phyloP scores from a whole-genome alignment of 2,113 vertebrate species.

The Lamprotornis superbus region DNA sequence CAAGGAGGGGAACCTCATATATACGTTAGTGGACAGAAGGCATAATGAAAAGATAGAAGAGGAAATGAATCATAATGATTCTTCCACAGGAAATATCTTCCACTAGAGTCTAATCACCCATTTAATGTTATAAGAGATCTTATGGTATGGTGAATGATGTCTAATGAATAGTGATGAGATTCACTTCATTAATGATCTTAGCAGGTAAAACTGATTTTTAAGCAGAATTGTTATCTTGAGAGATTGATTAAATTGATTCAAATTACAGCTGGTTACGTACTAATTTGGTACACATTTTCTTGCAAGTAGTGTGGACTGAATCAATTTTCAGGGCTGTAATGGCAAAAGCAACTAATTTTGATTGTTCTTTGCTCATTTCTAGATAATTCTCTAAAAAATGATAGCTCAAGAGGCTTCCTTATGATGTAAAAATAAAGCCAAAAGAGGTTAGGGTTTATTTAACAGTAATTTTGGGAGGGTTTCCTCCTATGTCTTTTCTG shows the following conservation, averaged over 20 bases:
- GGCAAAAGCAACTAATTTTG: not conserved
- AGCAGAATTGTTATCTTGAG: conserved; percentile 45
- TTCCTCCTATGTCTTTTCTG: accelerated
- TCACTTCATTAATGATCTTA: conserved; percentile 58
- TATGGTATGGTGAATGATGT: not conserved
- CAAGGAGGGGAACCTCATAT: not conserved
- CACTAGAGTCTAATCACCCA: conserved; percentile 23
- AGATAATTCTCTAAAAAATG: not conserved
- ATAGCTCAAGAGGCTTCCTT: not conserved
- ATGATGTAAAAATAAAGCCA: not conserved
- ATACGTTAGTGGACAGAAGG: conserved; percentile 8
- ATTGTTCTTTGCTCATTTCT: not conserved
- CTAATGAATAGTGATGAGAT: conserved; percentile 49
- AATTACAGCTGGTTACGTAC: conserved; percentile 5
- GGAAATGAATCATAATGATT: conserved; percentile 43
- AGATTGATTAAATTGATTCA: conserved; percentile 58
- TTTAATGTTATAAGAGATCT: conserved; percentile 31
- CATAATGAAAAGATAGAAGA: conserved; percentile 6
- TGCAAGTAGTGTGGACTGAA: not conserved
- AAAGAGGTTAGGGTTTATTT: not conserved
- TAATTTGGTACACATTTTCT: conserved; percentile 2
- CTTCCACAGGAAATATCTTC: conserved; percentile 39
- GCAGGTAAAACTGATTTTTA: conserved; percentile 60
- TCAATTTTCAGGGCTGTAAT: not conserved
- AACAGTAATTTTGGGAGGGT: not conserved